Base-by-base conservation (phyloP, 2,888 invertebrate species). In the Tyria jacobaeae region DNA sequence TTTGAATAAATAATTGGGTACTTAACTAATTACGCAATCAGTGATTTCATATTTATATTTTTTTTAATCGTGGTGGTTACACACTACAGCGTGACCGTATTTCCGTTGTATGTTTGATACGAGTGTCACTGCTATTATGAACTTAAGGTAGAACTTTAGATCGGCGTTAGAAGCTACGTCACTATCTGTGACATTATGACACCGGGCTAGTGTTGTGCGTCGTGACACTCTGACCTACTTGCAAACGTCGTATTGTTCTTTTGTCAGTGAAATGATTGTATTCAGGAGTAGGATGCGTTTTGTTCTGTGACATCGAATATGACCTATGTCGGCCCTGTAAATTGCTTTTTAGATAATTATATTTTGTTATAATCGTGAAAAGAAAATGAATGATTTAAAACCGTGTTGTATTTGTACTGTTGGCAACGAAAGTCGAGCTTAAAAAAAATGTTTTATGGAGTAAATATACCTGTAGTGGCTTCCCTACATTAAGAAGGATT, bases 201-300 rank as follows among this genome's bases (percentile, higher is more conserved):
- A 86, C 80, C 83, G 61, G 58, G 75, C 77, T 77, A 75, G 84
- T 82, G 86, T 81, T 82, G 82, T 80, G 80, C 73, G 68, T 68
- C 70, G 70, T 80, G 85, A 84, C 89, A 86, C 83, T 85, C 68
- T 90, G 88, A 88, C 91, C 91, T 81, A 91, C 80, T 89, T 91
- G 82, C 69, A 55, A 74, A 73, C 69, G 69, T 65, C 64, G 82
- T 83, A 85, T 89, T 89, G 89, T 90, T 81, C 84, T 82, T 76
- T 84, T 84, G 82, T 87, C 75, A 77, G 75, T 75, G 61, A 73
- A 68, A 76, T 73, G 66, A 73, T 70, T 75, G 75, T 66, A 57
- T 78, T 72, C 73, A 64, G 67, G 66, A 70, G 52, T 27, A 52
- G 69, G 67, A 72, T 66, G 60, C 51, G 68, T 73, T 71, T 75